These are phyloP conservation scores for Poeciliopsis turneri DNA, from an alignment of 2,797 vertebrate genomes.

Conservation along the genomic window DNA sequence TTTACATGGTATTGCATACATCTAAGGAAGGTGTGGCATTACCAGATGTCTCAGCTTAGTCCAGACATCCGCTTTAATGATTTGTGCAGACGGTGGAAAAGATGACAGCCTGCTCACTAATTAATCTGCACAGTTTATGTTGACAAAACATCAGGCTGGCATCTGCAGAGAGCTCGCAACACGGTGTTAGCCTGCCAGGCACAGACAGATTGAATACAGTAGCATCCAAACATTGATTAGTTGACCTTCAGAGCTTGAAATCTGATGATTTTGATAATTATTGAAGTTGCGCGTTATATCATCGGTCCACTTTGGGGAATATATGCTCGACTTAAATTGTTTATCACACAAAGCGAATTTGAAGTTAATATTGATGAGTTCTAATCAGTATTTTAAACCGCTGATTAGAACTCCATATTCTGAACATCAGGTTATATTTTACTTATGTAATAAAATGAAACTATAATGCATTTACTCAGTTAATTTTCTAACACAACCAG, in stretches of 20 bases:
- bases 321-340: background rate
- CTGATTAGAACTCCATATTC: background rate
- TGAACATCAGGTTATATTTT: background rate
- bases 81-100: constrained; percentile 15
- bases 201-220: constrained; percentile 7
- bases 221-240: background rate
- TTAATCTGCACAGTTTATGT: constrained; percentile 24
- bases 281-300: background rate
- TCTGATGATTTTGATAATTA: constrained; percentile 2
- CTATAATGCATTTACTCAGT: background rate
- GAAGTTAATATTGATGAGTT: background rate
- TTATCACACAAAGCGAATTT: background rate
- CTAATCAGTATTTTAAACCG: background rate
- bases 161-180: constrained; percentile 18
- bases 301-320: background rate
- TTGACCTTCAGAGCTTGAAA: background rate
- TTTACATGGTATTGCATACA: background rate
- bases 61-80: constrained; percentile 25
- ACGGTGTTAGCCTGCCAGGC: constrained; percentile 6
- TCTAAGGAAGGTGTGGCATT: background rate
- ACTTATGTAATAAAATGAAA: background rate
- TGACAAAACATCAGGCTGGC: constrained; percentile 31
- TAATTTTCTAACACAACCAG: background rate
- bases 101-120: constrained; percentile 13
- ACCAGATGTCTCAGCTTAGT: constrained; percentile 27